These are phyloP conservation scores for Malurus alboscapulatus DNA, from an alignment of 2,113 vertebrate species.

Conservation along the genomic window DNA sequence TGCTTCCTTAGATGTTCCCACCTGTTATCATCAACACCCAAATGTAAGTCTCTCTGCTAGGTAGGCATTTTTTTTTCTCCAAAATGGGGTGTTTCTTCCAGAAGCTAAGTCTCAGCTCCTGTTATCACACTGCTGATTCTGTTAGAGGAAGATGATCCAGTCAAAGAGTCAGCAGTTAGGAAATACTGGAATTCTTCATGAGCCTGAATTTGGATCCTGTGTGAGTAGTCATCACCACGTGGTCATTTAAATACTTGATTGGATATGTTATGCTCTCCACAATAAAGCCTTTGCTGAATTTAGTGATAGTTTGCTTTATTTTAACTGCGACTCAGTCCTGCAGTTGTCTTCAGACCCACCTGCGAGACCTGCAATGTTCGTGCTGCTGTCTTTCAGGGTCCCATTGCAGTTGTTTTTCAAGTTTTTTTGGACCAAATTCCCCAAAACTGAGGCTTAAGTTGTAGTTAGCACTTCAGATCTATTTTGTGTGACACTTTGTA, in stretches of 20 bases:
- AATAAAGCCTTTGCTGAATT: neutral
- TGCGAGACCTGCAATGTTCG: neutral
- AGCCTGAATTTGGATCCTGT: neutral
- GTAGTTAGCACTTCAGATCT: neutral
- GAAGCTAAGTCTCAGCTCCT: neutral
- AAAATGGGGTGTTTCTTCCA: neutral
- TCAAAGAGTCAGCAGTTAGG: neutral
- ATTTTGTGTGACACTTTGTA: neutral
- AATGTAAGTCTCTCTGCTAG: neutral
- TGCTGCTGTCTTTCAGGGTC: neutral
- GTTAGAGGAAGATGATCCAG: neutral
- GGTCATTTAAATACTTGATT: neutral
- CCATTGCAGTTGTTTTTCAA: neutral
- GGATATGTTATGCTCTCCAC: neutral
- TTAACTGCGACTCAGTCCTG: neutral
- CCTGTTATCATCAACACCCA: neutral
- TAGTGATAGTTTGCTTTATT: neutral
- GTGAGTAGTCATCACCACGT: fast-evolving
- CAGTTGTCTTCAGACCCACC: neutral
- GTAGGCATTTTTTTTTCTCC: neutral
- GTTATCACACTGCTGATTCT: neutral
- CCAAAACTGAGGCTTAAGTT: neutral
- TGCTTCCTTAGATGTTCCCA: neutral
- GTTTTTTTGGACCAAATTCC: neutral
- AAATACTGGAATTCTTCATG: neutral